Evolutionary conservation across 1,140 invertebrate species (phyloP), one percentile per base, ranked within the genome.

Genomic region (Tetramorium simillimum): DNA sequence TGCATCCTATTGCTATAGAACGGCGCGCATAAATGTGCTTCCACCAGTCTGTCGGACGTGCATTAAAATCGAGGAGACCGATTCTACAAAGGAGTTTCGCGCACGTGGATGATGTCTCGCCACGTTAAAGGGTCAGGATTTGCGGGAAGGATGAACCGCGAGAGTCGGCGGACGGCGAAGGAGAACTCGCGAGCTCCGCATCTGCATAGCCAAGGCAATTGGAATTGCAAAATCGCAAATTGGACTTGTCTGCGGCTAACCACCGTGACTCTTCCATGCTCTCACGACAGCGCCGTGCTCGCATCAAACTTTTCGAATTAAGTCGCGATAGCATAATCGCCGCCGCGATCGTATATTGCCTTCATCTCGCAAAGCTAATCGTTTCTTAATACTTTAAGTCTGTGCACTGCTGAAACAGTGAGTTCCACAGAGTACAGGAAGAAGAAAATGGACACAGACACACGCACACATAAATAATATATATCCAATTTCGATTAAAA

Each of bases 181-280:
- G 72, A 76, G 72, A 65, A 87, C 70, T 85, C 86, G 81, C 86
- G 81, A 67, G 78, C 75, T 69, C 76, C 86, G 85, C 86, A 93
- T 92, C 90, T 92, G 89, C 92, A 93, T 93, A 92, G 91, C 62
- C 72, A 86, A 87, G 89, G 88, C 92, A 92, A 93, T 92, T 93
- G 92, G 92, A 93, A 93, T 93, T 93, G 92, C 92, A 92, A 93
- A 93, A 92, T 93, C 90, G 89, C 86, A 93, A 93, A 93, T 93
- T 92, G 91, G 90, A 92, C 91, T 92, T 92, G 92, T 92, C 88
- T 88, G 85, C 86, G 91, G 87, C 60, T 73, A 84, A 84, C 65
- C 88, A 24, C 89, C 75, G 53, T 60, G 72, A n/a, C 58, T 82
- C 65, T 78, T 75, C 65, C 24, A 18, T 18, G 7, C 89, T 67